Conservation (phyloP, 2,113 vertebrate genomes). For the Okapia johnstoni region DNA sequence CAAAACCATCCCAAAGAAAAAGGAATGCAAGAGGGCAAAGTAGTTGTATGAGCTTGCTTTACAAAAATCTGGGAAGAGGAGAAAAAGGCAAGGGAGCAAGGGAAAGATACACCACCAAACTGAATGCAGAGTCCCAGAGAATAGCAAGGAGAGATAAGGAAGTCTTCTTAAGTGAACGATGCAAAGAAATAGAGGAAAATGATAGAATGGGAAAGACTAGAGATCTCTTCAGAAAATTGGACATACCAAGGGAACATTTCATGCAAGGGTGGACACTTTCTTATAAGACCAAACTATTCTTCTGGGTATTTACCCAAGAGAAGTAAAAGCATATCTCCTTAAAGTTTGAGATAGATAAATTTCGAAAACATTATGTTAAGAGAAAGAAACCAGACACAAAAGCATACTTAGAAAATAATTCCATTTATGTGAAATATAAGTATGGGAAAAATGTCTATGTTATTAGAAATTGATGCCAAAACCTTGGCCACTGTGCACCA, state of each 20-base stretch:
- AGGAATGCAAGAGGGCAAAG: background rate
- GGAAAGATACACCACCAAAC: background rate
- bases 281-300: background rate
- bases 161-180: background rate
- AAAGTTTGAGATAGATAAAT: background rate
- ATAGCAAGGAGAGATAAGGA: background rate
- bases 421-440: background rate
- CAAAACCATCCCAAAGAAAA: background rate
- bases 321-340: background rate
- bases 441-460: background rate
- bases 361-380: background rate
- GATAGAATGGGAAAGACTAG: background rate
- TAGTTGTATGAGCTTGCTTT: background rate
- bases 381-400: background rate
- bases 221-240: background rate
- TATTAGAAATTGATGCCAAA: background rate
- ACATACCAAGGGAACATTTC: background rate
- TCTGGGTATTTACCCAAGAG: background rate
- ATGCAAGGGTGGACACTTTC: background rate
- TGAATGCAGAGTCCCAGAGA: background rate
- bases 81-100: background rate
- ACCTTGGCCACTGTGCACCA: background rate
- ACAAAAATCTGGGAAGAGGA: background rate
- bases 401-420: background rate
- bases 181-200: background rate